These are phyloP conservation scores for Armadillidium nasatum DNA, from an alignment of 1,140 invertebrate species.

Conservation along the genomic window DNA sequence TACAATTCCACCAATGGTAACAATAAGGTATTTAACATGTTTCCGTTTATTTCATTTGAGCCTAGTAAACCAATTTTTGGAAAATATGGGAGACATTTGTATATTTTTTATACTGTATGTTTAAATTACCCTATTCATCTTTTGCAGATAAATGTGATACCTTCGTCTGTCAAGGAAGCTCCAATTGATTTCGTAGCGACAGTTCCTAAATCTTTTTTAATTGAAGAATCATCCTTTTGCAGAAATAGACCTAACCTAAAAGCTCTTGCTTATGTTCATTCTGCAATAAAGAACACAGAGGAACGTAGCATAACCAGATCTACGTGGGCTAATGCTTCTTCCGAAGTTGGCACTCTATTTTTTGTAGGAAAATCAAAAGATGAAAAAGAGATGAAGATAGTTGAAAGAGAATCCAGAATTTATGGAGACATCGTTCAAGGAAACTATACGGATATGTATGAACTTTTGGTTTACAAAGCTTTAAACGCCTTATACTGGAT, in stretches of 20 bases:
- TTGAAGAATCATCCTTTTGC: slow-evolving; percentile 31
- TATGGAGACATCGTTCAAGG: slow-evolving; percentile 34
- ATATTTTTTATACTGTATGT: no score
- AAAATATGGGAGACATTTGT: no score
- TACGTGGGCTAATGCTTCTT: slow-evolving; percentile 27
- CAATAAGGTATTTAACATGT: no score
- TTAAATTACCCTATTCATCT: no score
- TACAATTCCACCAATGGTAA: no score
- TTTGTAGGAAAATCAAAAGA: slow-evolving; percentile 30
- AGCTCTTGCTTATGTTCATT: slow-evolving; percentile 34
- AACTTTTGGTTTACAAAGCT: background rate
- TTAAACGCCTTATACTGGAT: background rate
- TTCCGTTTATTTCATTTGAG: no score
- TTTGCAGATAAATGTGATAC: background rate
- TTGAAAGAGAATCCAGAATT: slow-evolving; percentile 18
- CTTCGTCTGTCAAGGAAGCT: background rate
- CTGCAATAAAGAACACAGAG: slow-evolving; percentile 23
- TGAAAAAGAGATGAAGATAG: slow-evolving; percentile 3
- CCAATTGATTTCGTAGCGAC: background rate
- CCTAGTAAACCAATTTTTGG: no score
- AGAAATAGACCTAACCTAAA: slow-evolving; percentile 25
- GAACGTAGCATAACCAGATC: slow-evolving; percentile 27
- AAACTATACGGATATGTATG: background rate
- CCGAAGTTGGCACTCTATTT: slow-evolving; percentile 30
- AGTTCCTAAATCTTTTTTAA: slow-evolving; percentile 25